A percentile compares a stretch with the other conserved stretches of the same genome.
phyloP scores from a whole-genome alignment of 2,797 vertebrate genomes.

The Choloepus didactylus region DNA sequence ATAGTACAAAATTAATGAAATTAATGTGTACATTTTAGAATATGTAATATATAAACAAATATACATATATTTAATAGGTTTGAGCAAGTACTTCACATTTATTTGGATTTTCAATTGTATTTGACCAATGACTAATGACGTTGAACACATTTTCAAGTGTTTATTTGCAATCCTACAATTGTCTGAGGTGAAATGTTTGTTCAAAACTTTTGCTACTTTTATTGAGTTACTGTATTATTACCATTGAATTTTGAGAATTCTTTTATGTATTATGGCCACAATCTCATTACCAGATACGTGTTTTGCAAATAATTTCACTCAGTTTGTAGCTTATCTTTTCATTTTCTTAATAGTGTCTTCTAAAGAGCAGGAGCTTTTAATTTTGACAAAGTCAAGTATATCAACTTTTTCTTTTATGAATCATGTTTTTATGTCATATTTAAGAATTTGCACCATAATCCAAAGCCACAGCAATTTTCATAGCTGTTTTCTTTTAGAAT shows the following conservation, averaged over 20 bases:
- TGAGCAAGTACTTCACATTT: neutral
- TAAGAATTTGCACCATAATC: neutral
- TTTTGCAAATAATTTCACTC: neutral
- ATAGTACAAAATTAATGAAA: neutral
- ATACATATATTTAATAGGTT: neutral
- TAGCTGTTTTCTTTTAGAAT: neutral
- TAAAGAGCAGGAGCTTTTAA: neutral
- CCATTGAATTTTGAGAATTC: neutral
- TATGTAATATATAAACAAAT: neutral
- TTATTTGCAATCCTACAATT: neutral
- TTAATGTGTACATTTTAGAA: too few species aligned
- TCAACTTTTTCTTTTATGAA: neutral
- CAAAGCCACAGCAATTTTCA: neutral
- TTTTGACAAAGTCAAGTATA: neutral
- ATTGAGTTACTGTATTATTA: neutral
- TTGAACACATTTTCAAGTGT: neutral
- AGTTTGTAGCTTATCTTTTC: neutral
- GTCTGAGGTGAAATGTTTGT: neutral
- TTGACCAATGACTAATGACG: neutral
- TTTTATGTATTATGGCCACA: neutral
- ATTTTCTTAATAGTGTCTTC: neutral
- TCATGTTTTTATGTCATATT: neutral
- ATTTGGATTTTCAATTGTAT: neutral
- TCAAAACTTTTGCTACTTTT: neutral
- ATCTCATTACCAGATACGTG: neutral